Percentiles rank a stretch among this genome's conserved stretches.
These are phyloP conservation scores for Hippoglossus stenolepis DNA, from an alignment of 2,113 vertebrate species.

Conservation along the genomic window DNA sequence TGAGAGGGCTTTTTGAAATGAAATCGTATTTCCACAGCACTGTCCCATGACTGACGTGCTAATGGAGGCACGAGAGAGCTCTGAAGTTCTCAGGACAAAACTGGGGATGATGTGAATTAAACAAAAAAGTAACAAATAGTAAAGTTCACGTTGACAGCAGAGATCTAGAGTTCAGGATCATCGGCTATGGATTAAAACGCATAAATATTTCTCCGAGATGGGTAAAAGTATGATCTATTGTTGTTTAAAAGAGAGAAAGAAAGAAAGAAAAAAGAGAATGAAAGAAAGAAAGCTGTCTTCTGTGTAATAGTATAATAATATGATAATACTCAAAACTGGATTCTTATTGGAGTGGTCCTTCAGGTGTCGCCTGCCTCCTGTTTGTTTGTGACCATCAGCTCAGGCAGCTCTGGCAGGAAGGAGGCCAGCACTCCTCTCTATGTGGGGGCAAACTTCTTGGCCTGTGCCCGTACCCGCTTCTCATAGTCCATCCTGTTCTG, in stretches of 20 bases:
- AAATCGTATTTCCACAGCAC: constrained; percentile 36
- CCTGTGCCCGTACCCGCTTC: constrained; percentile 84
- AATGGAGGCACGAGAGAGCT: constrained; percentile 15
- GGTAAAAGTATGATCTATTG: constrained; percentile 35
- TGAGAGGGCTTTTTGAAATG: constrained; percentile 7
- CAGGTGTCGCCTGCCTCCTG: constrained; percentile 58
- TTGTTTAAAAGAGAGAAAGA: constrained; percentile 17
- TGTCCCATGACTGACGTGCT: constrained; percentile 21
- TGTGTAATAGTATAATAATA: constrained; percentile 39
- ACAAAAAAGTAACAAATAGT: constrained; percentile 44
- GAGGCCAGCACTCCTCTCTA: constrained; percentile 61
- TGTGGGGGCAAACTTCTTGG: constrained; percentile 85
- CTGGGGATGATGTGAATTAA: constrained; percentile 46
- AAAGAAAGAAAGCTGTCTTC: constrained; percentile 34
- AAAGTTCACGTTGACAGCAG: constrained; percentile 30
- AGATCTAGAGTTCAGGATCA: constrained; percentile 18
- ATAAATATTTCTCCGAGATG: constrained; percentile 38
- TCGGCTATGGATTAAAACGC: constrained; percentile 47
- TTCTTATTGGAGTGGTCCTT: constrained; percentile 77
- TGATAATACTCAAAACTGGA: neutral
- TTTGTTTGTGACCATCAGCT: constrained; percentile 29
- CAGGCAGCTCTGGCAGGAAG: constrained; percentile 50
- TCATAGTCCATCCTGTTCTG: constrained; percentile 88
- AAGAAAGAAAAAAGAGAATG: constrained; percentile 13
- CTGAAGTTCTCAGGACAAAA: constrained; percentile 19